phyloP scores from a whole-genome alignment of 2,888 invertebrate species.

The Auanema sp. region DNA sequence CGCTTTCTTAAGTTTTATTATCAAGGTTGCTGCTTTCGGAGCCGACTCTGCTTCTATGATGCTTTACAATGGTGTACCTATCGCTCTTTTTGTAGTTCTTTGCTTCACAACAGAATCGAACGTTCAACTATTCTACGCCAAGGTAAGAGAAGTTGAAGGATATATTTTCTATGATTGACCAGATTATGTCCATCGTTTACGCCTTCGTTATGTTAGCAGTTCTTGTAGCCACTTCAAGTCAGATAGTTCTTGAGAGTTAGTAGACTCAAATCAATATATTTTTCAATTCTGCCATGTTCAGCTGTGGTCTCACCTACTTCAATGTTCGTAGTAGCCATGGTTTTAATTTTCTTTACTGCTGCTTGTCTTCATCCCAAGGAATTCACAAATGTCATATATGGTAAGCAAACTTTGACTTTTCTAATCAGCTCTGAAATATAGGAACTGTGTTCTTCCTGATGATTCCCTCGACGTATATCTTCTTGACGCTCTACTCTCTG shows the following conservation, averaged over 20 bases:
- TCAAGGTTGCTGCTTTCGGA: slow-evolving; percentile 56
- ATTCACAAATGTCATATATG: slow-evolving; percentile 64
- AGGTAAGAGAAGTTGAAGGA: too few relatives aligned
- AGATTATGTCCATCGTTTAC: slow-evolving; percentile 75
- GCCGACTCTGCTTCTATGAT: slow-evolving; percentile 48
- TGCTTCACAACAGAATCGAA: slow-evolving; percentile 61
- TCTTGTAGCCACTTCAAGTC: slow-evolving; percentile 68
- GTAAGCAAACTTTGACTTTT: slow-evolving; percentile 53
- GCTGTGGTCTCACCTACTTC: slow-evolving; percentile 80
- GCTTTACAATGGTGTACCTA: slow-evolving; percentile 55
- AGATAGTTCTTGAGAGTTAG: slow-evolving; percentile 60
- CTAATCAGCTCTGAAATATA: background rate
- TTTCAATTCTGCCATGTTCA: slow-evolving; percentile 25
- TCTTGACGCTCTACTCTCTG: slow-evolving; percentile 85
- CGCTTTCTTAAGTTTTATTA: background rate
- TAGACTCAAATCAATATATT: slow-evolving; percentile 1
- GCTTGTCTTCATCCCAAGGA: slow-evolving; percentile 75
- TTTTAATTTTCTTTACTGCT: slow-evolving; percentile 70
- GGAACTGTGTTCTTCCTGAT: slow-evolving; percentile 80
- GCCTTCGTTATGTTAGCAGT: slow-evolving; percentile 86
- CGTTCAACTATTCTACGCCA: slow-evolving; percentile 69
- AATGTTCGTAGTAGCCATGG: slow-evolving; percentile 79
- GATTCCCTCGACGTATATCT: slow-evolving; percentile 90
- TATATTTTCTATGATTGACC: too few relatives aligned
- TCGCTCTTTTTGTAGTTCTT: slow-evolving; percentile 50